Evolutionary conservation across 2,797 vertebrate species (phyloP).

Genomic region (Vireo griseus): DNA sequence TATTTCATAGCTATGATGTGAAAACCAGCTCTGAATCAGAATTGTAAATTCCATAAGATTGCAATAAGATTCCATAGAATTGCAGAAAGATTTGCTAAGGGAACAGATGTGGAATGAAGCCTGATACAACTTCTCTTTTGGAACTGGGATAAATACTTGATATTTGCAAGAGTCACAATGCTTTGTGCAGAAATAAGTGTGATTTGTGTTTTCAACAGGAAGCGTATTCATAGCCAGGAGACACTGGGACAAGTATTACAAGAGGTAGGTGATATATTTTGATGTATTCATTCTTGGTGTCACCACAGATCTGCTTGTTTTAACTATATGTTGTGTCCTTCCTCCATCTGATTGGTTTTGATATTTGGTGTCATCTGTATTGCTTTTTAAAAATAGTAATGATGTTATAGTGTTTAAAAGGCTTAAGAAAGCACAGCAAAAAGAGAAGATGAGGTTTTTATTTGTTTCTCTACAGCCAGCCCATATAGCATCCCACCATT

Average conservation of each 20-base stretch:
- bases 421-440: neutral
- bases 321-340: neutral
- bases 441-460: neutral
- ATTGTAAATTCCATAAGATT: neutral
- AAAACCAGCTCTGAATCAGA: neutral
- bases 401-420: neutral
- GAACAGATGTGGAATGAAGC: neutral
- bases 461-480: neutral
- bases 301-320: neutral
- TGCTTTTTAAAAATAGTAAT: neutral
- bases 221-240: slow-evolving; percentile 83
- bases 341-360: neutral
- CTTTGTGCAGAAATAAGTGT: neutral
- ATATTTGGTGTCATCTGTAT: neutral
- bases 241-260: slow-evolving; percentile 79
- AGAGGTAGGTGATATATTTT: slow-evolving; percentile 76
- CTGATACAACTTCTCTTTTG: neutral
- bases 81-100: neutral
- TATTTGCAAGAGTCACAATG: neutral
- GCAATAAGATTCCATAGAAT: neutral
- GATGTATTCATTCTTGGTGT: neutral
- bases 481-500: neutral
- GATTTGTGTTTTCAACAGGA: slow-evolving; percentile 74
- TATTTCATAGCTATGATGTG: neutral
- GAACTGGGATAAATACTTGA: neutral